Base-by-base conservation (phyloP, 2,113 vertebrate species). In the Barbus barbus region DNA sequence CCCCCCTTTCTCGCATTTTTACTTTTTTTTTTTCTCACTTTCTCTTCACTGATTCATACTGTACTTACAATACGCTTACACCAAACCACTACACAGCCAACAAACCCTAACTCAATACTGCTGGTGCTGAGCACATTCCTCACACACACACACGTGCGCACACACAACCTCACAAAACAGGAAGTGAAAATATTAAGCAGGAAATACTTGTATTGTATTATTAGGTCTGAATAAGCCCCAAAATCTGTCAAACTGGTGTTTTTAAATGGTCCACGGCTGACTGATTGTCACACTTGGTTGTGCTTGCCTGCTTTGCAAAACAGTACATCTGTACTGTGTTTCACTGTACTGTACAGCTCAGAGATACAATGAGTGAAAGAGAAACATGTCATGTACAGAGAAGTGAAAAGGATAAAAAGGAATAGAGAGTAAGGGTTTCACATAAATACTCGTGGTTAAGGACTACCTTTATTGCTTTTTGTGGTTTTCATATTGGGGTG, bases 121-220 rank as follows among this genome's bases (percentile, higher is more conserved):
- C 53, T 60, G 33, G 18, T 38, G 3, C 26, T 24, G 3, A 38
- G 18, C 9, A 60, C 53, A 75, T 38, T 38, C 58, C 53, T 22
- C 73, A 67, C 26, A 56, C 20, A 28, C 11, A 58, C 60, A 67
- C 26, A 56, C 22, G 69, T 24, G 65, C 48, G 51, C 92, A 95
- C 61, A 31, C 75, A 78, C 16, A 46, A 56, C 0, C 24, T 78
- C 56, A 63, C 92, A 95, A 95, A 96, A 95, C 93, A 95, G 95
- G 95, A 96, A 96, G 94, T 93, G 92, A 95, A 93, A 94, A 93
- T 12, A 92, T 94, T 92, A 91, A 93, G 94, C 92, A 94, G 95
- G 95, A 96, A 97, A 95, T 94, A 95, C 92, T 96, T 96, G 67
- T 87, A 84, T 82, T 87, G 92, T 92, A 92, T 92, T 90, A 95